Evolutionary conservation across 1,140 invertebrate species (phyloP).

Genomic region (Aradophagus sp.): DNA sequence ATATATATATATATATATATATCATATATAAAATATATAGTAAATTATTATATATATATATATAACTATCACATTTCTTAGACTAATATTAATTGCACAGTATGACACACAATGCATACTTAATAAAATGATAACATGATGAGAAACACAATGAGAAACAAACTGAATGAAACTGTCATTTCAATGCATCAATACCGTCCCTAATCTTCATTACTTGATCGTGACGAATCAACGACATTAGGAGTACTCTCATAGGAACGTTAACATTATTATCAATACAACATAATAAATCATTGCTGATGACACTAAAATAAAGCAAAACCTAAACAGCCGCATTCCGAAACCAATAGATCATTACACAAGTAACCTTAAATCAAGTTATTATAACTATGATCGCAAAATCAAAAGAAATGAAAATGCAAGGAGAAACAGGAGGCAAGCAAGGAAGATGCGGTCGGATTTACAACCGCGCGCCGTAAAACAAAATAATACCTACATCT

Average conservation of each 20-base stretch:
- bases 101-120: too few species aligned
- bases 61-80: too few species aligned
- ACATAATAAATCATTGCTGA: conserved; percentile 30
- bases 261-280: conserved; percentile 56
- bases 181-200: conserved; percentile 45
- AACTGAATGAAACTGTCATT: conserved; percentile 64
- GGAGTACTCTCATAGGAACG: conserved; percentile 66
- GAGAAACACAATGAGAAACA: too few species aligned
- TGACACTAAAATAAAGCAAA: conserved; percentile 20
- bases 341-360: conserved; percentile 20
- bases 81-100: too few species aligned
- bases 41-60: too few species aligned
- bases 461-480: conserved; percentile 16
- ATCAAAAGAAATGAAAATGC: too few species aligned
- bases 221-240: conserved; percentile 70
- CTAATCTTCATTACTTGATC: conserved; percentile 51
- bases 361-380: conserved; percentile 32
- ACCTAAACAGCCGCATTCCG: conserved; percentile 13
- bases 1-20: too few species aligned
- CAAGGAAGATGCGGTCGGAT: not conserved
- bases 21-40: too few species aligned
- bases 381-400: conserved; percentile 39
- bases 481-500: conserved; percentile 16
- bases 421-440: not conserved
- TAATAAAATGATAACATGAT: too few species aligned